phyloP scores from a whole-genome alignment of 2,888 invertebrate genomes.

The Tetramorium bicarinatum region DNA sequence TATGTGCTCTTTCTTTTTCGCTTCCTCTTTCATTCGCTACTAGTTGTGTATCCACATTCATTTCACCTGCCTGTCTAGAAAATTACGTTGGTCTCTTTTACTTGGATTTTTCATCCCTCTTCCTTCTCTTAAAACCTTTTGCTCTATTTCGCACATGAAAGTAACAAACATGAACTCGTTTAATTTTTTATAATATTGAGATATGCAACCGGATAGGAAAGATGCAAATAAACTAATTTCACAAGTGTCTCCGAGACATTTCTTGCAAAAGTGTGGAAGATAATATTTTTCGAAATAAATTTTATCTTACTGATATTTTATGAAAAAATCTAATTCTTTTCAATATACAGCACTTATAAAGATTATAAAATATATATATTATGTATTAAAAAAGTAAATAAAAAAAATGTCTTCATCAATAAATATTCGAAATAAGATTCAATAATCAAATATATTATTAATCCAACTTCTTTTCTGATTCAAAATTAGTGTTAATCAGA shows the following conservation, averaged over 20 bases:
- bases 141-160: conserved; percentile 20
- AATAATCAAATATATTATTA: neutral
- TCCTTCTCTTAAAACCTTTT: neutral
- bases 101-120: neutral
- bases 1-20: conserved; percentile 5
- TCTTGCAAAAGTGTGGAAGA: neutral
- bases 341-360: neutral
- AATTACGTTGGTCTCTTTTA: neutral
- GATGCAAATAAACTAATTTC: neutral
- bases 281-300: neutral
- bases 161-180: neutral
- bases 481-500: neutral
- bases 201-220: neutral
- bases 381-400: neutral
- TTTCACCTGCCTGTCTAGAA: conserved; percentile 9
- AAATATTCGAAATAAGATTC: neutral
- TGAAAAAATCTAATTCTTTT: neutral
- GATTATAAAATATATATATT: neutral
- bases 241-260: neutral
- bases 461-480: neutral
- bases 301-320: neutral
- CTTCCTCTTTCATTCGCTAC: neutral
- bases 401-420: neutral
- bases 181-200: conserved; percentile 18
- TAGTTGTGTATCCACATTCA: conserved; percentile 51